Evolutionary conservation across 2,888 invertebrate genomes (phyloP), one percentile per base, ranked within the genome.

Genomic region (Acanthosepion pharaonis): DNA sequence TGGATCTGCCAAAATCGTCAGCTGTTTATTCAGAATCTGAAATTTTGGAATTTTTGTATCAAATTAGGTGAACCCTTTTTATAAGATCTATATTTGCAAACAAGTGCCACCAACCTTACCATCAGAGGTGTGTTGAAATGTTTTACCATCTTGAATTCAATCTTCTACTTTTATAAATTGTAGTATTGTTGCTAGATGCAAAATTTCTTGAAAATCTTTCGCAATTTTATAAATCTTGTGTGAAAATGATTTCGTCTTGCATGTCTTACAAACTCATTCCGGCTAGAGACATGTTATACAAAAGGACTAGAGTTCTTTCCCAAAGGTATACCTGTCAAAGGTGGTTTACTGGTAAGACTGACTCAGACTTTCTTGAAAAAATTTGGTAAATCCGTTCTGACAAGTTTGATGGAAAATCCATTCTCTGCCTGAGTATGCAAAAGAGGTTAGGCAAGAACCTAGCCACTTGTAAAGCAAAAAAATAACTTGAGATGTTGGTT

Each of bases 191-290:
- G 78, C 4, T n/a, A 78, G n/a, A 78, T 78, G 11, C 28, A n/a
- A 78, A 78, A 33, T n/a, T n/a, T 78, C 78, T 78, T 33, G 0
- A 15, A 78, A 78, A 33, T 78, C 11, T 78, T 78, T 11, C 2
- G n/a, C 18, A 33, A n/a, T 78, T 78, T 78, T 78, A n/a, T 33
- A n/a, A 78, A 78, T 33, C n/a, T n/a, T 8, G n/a, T 78, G n/a
- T 2, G 78, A n/a, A n/a, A 78, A 78, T n/a, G 78, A 78, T 78
- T 78, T 78, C n/a, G n/a, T n/a, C 15, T 78, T 78, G 78, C 78
- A 78, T 78, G 78, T 78, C 78, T 78, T 78, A 78, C n/a, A 78
- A 78, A 78, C 78, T 78, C 78, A 78, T 78, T 78, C 78, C 78
- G 33, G 33, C 78, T 33, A 33, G n/a, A 78, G 78, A 78, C 78